Base-by-base conservation (phyloP, 2,888 invertebrate genomes). In the Subacronicta megacephala region DNA sequence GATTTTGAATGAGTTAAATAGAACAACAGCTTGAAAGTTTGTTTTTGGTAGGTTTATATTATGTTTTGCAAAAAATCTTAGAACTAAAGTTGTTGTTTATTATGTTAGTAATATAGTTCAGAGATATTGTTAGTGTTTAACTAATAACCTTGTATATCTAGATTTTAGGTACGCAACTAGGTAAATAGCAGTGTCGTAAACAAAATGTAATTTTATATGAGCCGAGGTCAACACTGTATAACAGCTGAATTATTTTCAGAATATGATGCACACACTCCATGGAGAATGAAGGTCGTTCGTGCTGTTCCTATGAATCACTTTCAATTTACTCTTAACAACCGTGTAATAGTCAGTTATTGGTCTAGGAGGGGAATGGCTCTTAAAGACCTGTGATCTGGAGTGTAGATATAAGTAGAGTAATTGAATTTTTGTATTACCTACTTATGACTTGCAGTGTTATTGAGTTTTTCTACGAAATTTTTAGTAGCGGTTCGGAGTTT, bases 171-270 rank as follows among this genome's bases (percentile, higher is more conserved):
- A 51, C 35, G 26, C 37, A 58, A 58, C 80, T 78, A 79, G 78
- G 81, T 78, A 82, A 86, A 82, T 72, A 82, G 65, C 77, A 76
- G 58, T 68, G 70, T 83, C 78, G 78, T 87, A 83, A 84, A 85
- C 80, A 75, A 78, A 75, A 78, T 71, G 77, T 81, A 81, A 83
- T 78, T 71, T 79, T 76, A 79, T 75, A 69, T 71, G 62, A 66
- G 78, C 75, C 85, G 84, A 87, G 88, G 86, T 80, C 84, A 79
- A 75, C 70, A 79, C 74, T 71, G 73, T 73, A 70, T 75, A 72
- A 68, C 58, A 63, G 61, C 72, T 58, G 78, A 80, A 87, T 84
- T 91, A 91, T 91, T 92, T 90, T 87, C 85, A 88, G 88, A 82
- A 72, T 72, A 81, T 89, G 91, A 90, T 88, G 87, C 83, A 80